These are phyloP conservation scores for Darevskia nairensis DNA, from an alignment of 2,797 vertebrate genomes.

Conservation along the genomic window DNA sequence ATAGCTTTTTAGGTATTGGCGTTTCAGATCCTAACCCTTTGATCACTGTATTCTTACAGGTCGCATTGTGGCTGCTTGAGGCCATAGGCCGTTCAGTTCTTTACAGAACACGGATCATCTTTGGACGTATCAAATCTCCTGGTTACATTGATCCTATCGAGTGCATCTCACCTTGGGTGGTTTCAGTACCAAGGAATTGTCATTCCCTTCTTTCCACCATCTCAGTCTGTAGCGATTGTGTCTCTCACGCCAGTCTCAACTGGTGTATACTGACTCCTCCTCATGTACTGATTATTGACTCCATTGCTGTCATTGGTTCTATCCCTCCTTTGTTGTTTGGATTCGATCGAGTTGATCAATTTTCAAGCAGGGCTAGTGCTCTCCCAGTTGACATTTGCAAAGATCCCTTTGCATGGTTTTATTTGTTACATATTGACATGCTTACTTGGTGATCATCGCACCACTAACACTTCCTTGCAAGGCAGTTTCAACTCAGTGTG, in stretches of 20 bases:
- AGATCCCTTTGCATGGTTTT: background rate
- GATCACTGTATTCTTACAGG: background rate
- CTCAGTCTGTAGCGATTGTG: background rate
- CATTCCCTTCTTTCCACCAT: background rate
- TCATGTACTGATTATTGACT: background rate
- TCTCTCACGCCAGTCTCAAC: constrained; percentile 20
- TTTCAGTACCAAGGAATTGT: background rate
- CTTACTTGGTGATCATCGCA: background rate
- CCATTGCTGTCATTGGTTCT: background rate
- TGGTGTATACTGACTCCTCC: constrained; percentile 5
- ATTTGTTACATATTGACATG: background rate
- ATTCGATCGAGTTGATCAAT: background rate
- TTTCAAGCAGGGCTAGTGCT: background rate
- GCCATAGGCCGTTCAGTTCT: background rate
- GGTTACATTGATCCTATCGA: background rate
- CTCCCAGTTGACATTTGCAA: background rate
- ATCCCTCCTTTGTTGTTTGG: constrained; percentile 24
- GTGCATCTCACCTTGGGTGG: background rate
- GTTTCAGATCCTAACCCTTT: background rate
- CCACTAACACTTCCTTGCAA: background rate
- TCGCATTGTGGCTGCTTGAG: background rate
- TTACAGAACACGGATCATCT: background rate
- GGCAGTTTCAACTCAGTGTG: constrained; percentile 2
- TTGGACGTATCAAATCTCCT: constrained; percentile 11
- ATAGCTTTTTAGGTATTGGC: background rate